phyloP scores from a whole-genome alignment of 2,797 vertebrate species.

The Zenarchopterus dispar region DNA sequence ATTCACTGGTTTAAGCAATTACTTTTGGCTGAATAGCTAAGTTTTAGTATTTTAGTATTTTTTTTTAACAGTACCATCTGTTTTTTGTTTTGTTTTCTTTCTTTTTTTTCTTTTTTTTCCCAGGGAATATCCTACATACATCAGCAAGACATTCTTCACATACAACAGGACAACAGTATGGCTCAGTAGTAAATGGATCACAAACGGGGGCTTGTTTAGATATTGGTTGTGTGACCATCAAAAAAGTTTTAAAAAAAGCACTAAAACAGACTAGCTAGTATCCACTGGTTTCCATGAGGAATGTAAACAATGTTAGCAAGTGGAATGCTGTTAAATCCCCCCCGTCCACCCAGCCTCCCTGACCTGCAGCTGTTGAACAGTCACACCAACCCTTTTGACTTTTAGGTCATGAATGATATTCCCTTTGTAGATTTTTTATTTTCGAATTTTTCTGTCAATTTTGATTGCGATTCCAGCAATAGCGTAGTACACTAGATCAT shows the following conservation, averaged over 20 bases:
- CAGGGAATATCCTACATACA: not conserved
- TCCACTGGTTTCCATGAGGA: constrained; percentile 33
- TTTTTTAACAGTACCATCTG: not conserved
- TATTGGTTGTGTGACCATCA: not conserved
- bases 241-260: too few relatives aligned
- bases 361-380: constrained; percentile 46
- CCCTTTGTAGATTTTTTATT: constrained; percentile 5
- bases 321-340: constrained; percentile 35
- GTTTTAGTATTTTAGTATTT: too few relatives aligned
- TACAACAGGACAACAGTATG: not conserved
- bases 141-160: not conserved
- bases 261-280: not conserved
- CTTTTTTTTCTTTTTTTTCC: not conserved
- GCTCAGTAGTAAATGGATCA: too few relatives aligned
- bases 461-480: too few relatives aligned
- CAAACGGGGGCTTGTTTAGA: not conserved
- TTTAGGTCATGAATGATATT: constrained; percentile 46
- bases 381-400: constrained; percentile 53
- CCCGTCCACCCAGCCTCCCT: not conserved
- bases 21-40: too few relatives aligned
- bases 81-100: not conserved
- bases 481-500: too few relatives aligned
- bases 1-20: too few relatives aligned
- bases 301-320: constrained; percentile 26
- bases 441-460: too few relatives aligned